Base-by-base conservation (phyloP, 37 sponge, comb jelly and placozoan species). In the Tethya wilhelma region DNA sequence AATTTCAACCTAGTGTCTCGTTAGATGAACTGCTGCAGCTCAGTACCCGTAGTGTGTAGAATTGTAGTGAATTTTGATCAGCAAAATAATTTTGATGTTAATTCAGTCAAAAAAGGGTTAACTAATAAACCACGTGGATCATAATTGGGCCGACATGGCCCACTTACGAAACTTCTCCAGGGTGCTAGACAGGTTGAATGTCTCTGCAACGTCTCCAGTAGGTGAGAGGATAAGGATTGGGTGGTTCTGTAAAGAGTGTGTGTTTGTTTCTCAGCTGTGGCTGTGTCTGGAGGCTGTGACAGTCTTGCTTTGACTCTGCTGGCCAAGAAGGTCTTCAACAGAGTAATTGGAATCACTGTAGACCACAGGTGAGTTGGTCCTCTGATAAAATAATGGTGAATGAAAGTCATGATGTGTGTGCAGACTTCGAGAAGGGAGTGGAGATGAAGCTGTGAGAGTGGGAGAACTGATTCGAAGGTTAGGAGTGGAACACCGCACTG, bases 261-360 rank as follows among this genome's bases (percentile, higher is more conserved):
- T 49, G 14, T 49, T 19, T 19, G 14, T 49, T 14, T 49, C 53
- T 9, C 59, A 80, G 94, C 74, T 34, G 85, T 94, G 26, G 86
- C 84, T 4, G 67, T 94, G 36, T 94, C 94, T 23, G 94, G 94
- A 7, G 90, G 94, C 4, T 30, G 80, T 55, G 94, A 94, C 73
- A 94, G 94, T 37, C 29, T 87, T 20, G 90, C 94, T 1, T 81
- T 94, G 20, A 45, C 78, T 12, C 62, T 63, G 42, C 66, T 87
- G 32, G 80, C 89, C 20, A 83, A 38, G 34, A 40, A 87, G 45
- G 8, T 68, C 38, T 91, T 91, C 43, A 26, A 71, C 22, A 56
- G 63, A 25, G 84, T 91, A 2, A 32, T 74, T 5, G 92, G 59
- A 11, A 60, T 87, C 36, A 87, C 88, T n/a, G 71, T 91, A 5